Conservation (phyloP, 2,113 vertebrate species). For the Paramisgurnus dabryanus region DNA sequence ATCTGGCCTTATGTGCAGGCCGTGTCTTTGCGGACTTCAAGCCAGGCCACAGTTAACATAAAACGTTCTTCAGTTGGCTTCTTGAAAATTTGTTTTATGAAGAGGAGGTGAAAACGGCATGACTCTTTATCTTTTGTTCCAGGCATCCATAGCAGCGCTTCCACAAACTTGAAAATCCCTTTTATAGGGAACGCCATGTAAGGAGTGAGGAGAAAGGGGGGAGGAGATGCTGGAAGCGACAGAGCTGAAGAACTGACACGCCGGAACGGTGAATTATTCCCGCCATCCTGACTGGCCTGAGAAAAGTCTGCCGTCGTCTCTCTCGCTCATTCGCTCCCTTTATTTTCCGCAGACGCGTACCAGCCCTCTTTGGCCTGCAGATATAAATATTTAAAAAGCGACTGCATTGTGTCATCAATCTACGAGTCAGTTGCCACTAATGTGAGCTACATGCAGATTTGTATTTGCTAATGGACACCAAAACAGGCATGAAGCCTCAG, state of each 20-base stretch:
- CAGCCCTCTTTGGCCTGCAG: conserved; percentile 45
- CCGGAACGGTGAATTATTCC: conserved; percentile 56
- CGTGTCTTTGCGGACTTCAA: conserved; percentile 48
- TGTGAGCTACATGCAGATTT: conserved; percentile 39
- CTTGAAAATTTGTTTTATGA: conserved; percentile 37
- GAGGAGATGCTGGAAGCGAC: conserved; percentile 48
- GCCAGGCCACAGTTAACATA: conserved; percentile 36
- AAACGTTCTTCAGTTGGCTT: conserved; percentile 43
- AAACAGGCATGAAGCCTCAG: conserved; percentile 37
- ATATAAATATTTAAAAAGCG: conserved; percentile 65
- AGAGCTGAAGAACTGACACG: conserved; percentile 42
- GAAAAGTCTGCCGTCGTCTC: conserved; percentile 48
- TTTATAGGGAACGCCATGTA: conserved; percentile 48
- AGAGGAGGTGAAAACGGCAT: conserved; percentile 47
- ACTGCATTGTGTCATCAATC: conserved; percentile 55
- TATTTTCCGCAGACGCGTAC: conserved; percentile 41
- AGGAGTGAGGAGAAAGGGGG: conserved; percentile 57
- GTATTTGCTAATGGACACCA: conserved; percentile 49
- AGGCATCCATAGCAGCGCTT: conserved; percentile 41
- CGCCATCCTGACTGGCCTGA: conserved; percentile 49
- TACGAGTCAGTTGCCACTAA: conserved; percentile 59
- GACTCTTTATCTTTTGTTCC: conserved; percentile 50
- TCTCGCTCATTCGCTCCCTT: conserved; percentile 3
- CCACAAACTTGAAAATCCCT: conserved; percentile 53
- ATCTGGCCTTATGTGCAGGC: conserved; percentile 43